Evolutionary conservation across 2,113 vertebrate species (phyloP).

Genomic region (Pterocles orientalis): DNA sequence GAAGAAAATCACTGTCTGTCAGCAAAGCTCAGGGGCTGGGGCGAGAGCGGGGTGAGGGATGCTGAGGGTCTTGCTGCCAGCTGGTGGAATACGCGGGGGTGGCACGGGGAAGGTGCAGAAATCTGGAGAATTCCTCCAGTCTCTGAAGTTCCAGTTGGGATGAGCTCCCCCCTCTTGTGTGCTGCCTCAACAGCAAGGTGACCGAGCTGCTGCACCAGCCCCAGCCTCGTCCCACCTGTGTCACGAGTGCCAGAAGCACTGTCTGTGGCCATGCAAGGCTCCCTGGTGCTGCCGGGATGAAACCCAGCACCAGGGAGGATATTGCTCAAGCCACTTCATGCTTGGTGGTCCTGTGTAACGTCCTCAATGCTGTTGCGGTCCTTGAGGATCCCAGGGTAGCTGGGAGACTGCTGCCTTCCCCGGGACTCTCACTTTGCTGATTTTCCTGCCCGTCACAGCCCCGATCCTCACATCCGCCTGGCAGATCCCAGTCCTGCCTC

Average conservation of each 20-base stretch:
- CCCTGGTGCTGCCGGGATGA: not conserved
- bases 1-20: not conserved
- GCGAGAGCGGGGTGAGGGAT: not conserved
- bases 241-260: not conserved
- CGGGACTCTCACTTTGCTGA: accelerated
- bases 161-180: too few species aligned
- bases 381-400: accelerated
- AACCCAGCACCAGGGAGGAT: accelerated
- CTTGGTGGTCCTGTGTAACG: not conserved
- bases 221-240: not conserved
- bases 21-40: not conserved
- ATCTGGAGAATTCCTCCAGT: not conserved
- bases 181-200: not conserved
- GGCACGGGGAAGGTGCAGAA: not conserved
- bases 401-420: not conserved
- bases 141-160: not conserved
- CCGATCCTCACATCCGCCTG: not conserved
- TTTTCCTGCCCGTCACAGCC: not conserved
- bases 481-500: not conserved
- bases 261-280: accelerated
- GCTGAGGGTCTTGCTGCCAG: not conserved
- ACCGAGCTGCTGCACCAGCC: not conserved
- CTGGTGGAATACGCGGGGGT: not conserved
- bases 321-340: accelerated
- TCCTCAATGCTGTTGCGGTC: accelerated